Evolutionary conservation across 2,797 vertebrate species (phyloP), one percentile per base, ranked within the genome.

Genomic region (Emydoidea blandingii): DNA sequence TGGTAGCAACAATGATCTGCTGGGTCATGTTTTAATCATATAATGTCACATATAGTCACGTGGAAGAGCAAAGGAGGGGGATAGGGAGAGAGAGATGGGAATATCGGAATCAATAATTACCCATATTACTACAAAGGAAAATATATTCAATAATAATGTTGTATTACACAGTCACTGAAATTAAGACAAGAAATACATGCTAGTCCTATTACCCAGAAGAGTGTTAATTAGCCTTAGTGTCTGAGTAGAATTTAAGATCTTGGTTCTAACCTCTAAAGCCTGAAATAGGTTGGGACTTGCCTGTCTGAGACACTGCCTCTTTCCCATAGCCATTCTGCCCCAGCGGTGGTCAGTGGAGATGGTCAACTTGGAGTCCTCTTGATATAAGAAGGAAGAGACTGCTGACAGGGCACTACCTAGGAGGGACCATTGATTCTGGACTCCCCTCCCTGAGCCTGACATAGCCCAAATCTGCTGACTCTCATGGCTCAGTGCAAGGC

Each of bases 71-170:
- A 74, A 3, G 50, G 47, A 2, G 12, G 19, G 37, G 23, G 72
- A 6, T 49, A 12, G 29, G 15, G 23, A n/a, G 44, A 56, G 12
- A 92, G 31, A n/a, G 1, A 57, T 57, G 4, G 21, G 12, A 8
- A 74, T 82, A 76, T 27, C 34, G 54, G 50, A 54, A 29, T 5
- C 52, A 91, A 50, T 72, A 47, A 27, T 56, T 92, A 65, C 83
- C 50, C 79, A 0, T 0, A 19, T 79, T 79, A 6, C 50, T 10
- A 0, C 4, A 11, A 7, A 91, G 89, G 88, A 34, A 57, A 85
- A 54, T 29, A 29, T 29, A 27, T 57, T 29, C 8, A 29, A 57
- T 57, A 57, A 57, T 14, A 57, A 29, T 29, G 12, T 14, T 5
- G 6, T 4, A 25, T 76, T 44, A 47, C 41, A 29, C 12, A 76